phyloP scores from a whole-genome alignment of 1,140 invertebrate genomes.

The Lasaia peninsularis region DNA sequence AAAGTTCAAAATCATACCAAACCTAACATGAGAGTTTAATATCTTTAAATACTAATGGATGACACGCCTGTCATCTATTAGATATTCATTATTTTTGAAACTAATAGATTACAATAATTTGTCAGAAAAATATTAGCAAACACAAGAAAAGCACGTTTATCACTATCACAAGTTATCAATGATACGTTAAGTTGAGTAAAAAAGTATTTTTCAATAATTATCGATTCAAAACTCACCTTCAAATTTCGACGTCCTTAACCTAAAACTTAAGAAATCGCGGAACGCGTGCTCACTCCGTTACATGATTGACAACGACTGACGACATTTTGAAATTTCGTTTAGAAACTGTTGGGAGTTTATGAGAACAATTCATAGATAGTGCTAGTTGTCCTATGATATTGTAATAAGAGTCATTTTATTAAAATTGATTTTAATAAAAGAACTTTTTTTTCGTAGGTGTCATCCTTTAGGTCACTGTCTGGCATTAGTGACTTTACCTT shows the following conservation, averaged over 20 bases:
- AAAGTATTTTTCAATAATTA: conserved; percentile 7
- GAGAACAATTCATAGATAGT: neutral
- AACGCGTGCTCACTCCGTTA: neutral
- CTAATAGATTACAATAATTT: conserved; percentile 7
- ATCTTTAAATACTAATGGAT: conserved; percentile 11
- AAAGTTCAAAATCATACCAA: neutral
- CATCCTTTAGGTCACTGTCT: neutral
- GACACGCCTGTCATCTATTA: conserved; percentile 14
- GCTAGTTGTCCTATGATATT: neutral
- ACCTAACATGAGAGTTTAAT: conserved; percentile 4
- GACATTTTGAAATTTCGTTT: neutral
- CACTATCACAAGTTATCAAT: conserved; percentile 4
- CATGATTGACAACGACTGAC: neutral
- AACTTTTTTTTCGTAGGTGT: neutral
- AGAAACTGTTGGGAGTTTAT: neutral
- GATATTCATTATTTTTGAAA: conserved; percentile 9
- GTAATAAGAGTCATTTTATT: neutral
- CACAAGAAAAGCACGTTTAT: conserved; percentile 10
- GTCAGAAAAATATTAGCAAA: conserved; percentile 10
- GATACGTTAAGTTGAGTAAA: conserved; percentile 1
- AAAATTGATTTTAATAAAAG: neutral
- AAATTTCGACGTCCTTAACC: conserved; percentile 14
- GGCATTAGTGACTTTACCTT: neutral
- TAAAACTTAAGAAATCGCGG: conserved; percentile 6
- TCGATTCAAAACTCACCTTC: neutral